These are phyloP conservation scores for Xiphophorus birchmanni DNA, from an alignment of 2,797 vertebrate species.

Conservation along the genomic window DNA sequence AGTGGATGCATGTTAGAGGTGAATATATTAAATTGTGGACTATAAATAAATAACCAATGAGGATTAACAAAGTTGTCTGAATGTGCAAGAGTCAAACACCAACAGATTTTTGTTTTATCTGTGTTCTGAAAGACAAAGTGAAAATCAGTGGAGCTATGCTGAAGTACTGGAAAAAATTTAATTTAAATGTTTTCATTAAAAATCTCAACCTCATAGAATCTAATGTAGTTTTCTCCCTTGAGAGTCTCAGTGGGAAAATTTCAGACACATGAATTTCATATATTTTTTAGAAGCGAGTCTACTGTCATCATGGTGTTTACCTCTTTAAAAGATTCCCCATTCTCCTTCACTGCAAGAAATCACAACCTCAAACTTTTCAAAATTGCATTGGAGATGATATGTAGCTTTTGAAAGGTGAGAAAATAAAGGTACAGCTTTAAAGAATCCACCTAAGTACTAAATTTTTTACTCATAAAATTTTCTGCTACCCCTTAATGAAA, in stretches of 20 bases:
- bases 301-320: neutral
- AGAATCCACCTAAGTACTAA: neutral
- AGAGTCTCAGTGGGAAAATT: neutral
- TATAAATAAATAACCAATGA: neutral
- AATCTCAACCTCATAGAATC: neutral
- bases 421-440: neutral
- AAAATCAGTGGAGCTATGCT: neutral
- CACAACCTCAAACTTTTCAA: neutral
- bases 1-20: neutral
- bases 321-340: neutral
- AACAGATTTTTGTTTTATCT: neutral
- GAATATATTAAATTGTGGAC: neutral
- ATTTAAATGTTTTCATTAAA: neutral
- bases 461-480: too few species aligned
- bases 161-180: neutral
- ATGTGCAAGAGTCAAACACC: neutral
- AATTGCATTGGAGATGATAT: neutral
- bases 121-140: neutral
- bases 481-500: too few species aligned
- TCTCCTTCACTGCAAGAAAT: neutral
- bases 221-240: neutral
- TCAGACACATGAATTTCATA: neutral
- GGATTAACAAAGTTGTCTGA: neutral
- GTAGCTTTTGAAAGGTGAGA: neutral
- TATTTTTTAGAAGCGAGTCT: neutral